Percentiles rank a stretch among this genome's conserved stretches.
Evolutionary conservation across 2,888 invertebrate genomes (phyloP).

Genomic region (Monochamus alternatus): DNA sequence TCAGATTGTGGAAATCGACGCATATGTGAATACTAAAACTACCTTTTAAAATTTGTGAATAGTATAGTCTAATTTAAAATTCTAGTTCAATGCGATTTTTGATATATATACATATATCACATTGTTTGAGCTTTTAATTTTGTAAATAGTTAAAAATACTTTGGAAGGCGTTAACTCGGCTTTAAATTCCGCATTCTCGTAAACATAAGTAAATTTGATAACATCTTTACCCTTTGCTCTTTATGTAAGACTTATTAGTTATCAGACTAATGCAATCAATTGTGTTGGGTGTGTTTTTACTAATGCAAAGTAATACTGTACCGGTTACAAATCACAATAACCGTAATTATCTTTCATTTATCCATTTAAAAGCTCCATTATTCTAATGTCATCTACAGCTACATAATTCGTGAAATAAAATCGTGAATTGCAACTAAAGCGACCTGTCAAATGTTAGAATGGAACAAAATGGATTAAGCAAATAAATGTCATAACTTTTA

Average conservation of each 20-base stretch:
- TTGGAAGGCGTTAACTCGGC: no score
- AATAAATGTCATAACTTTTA: conserved; percentile 32
- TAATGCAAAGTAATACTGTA: conserved; percentile 33
- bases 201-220: no score
- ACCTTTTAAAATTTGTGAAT: no score
- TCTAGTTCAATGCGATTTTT: no score
- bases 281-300: conserved; percentile 32
- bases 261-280: conserved; percentile 10
- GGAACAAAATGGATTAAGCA: conserved; percentile 26
- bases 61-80: no score
- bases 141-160: no score
- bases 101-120: no score
- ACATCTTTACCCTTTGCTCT: conserved; percentile 7
- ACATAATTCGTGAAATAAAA: conserved; percentile 37
- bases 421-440: conserved; percentile 40
- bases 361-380: conserved; percentile 24
- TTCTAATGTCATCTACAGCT: conserved; percentile 40
- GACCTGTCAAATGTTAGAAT: conserved; percentile 37
- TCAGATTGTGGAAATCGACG: no score
- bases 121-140: no score
- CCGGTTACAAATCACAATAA: conserved; percentile 36
- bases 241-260: conserved; percentile 10
- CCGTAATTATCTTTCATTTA: conserved; percentile 33
- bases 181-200: no score
- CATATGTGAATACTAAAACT: no score